phyloP scores from a whole-genome alignment of 2,797 vertebrate species.

The Octomys mimax region DNA sequence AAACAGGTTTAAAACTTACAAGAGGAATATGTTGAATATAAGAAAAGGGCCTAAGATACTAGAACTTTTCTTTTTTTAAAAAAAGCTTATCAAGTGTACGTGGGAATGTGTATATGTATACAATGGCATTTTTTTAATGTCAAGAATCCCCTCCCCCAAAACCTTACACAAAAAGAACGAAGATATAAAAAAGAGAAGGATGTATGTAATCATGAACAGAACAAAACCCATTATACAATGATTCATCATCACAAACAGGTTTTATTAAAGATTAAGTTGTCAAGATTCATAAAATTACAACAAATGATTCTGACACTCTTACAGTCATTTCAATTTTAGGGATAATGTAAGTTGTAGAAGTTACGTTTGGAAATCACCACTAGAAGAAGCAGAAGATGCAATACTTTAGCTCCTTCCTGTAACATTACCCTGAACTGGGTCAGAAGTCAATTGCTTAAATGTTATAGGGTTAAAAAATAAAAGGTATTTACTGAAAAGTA shows the following conservation, averaged over 20 bases:
- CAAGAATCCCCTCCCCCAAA: neutral
- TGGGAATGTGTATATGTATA: neutral
- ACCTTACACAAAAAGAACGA: conserved; percentile 34
- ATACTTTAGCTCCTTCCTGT: conserved; percentile 49
- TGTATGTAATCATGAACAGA: neutral
- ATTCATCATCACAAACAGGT: conserved; percentile 49
- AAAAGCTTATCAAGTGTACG: neutral
- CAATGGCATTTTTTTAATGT: conserved; percentile 20
- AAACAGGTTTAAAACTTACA: conserved; percentile 27
- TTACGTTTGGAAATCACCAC: conserved; percentile 45
- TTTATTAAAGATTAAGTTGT: conserved; percentile 61
- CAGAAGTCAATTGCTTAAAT: conserved; percentile 14
- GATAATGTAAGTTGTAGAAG: conserved; percentile 42
- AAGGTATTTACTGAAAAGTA: conserved; percentile 43
- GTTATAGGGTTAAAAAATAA: neutral
- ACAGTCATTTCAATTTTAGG: conserved; percentile 55
- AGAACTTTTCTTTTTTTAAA: conserved; percentile 40
- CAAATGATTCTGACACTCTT: conserved; percentile 48
- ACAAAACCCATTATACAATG: conserved; percentile 60
- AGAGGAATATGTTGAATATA: neutral
- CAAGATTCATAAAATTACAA: conserved; percentile 48
- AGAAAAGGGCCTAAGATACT: neutral
- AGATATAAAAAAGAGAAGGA: conserved; percentile 12
- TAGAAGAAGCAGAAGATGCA: conserved; percentile 3
- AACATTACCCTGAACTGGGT: conserved; percentile 45